Evolutionary conservation across 2,113 vertebrate genomes (phyloP).

Genomic region (Cyanoramphus novaezelandiae): DNA sequence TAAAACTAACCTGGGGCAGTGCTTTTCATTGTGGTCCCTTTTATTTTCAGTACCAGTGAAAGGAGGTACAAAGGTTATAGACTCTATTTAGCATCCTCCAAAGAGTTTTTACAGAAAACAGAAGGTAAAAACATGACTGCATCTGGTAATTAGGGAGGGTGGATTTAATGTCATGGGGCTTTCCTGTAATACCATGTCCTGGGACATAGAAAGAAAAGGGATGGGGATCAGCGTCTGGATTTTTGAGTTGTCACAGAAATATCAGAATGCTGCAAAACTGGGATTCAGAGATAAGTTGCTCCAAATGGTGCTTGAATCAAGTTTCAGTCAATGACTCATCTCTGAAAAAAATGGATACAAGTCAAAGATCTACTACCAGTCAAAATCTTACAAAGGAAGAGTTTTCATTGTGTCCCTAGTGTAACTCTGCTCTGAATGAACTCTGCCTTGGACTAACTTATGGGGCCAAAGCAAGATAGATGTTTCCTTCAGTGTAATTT

Average conservation of each 20-base stretch:
- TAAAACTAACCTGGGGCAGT: neutral
- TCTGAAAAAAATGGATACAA: neutral
- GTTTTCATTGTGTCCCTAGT: neutral
- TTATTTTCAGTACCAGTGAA: neutral
- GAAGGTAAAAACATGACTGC: neutral
- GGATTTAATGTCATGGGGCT: neutral
- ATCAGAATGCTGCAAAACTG: neutral
- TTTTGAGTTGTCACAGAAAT: neutral
- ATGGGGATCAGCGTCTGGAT: neutral
- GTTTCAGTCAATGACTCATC: neutral
- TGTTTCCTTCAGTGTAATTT: neutral
- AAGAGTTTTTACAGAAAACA: neutral
- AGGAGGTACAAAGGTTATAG: neutral
- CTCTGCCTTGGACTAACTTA: neutral
- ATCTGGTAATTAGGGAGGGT: neutral
- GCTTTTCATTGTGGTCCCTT: neutral
- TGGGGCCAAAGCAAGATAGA: neutral
- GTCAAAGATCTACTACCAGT: neutral
- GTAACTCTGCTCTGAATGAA: neutral
- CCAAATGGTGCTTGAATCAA: neutral
- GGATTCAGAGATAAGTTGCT: neutral
- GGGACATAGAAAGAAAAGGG: neutral
- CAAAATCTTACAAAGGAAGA: neutral
- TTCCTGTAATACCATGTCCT: neutral
- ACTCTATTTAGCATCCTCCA: neutral